Percentiles rank a stretch among this genome's conserved stretches.
Evolutionary conservation across 1,140 invertebrate species (phyloP).

Genomic region (Venustaconcha ellipsiformis): DNA sequence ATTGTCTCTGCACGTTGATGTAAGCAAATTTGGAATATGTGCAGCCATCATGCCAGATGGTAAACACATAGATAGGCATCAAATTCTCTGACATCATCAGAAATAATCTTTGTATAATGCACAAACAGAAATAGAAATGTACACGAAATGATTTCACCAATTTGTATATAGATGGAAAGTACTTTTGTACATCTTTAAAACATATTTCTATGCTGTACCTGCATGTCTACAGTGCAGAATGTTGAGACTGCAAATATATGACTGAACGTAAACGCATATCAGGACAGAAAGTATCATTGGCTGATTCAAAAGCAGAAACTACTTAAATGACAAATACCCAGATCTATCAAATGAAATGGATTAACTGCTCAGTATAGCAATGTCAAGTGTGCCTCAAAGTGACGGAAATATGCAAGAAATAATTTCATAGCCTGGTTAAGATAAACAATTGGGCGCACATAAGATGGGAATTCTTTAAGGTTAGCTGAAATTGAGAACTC

Average conservation of each 20-base stretch:
- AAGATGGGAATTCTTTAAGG: constrained; percentile 2
- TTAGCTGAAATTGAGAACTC: not conserved
- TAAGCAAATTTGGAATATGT: not conserved
- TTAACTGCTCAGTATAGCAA: constrained; percentile 2
- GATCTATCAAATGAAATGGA: not conserved
- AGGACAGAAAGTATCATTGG: not conserved
- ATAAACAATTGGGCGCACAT: not conserved
- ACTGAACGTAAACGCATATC: not conserved
- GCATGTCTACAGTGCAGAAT: constrained; percentile 4
- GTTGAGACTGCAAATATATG: constrained; percentile 16
- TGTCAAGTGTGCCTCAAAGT: not conserved
- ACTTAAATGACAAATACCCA: not conserved
- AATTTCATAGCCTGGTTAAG: not conserved
- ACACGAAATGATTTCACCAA: not conserved
- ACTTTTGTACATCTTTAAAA: not conserved
- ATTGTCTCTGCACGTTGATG: not conserved
- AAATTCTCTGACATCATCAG: constrained; percentile 5
- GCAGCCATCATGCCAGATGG: not conserved
- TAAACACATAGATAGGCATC: not conserved
- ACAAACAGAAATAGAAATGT: not conserved
- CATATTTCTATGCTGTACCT: not conserved
- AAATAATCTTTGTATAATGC: not conserved
- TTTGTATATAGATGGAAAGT: constrained; percentile 2
- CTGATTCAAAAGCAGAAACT: constrained; percentile 10
- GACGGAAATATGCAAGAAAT: constrained; percentile 8